Evolutionary conservation across 2,113 vertebrate genomes (phyloP).

Genomic region (Nasalis larvatus): DNA sequence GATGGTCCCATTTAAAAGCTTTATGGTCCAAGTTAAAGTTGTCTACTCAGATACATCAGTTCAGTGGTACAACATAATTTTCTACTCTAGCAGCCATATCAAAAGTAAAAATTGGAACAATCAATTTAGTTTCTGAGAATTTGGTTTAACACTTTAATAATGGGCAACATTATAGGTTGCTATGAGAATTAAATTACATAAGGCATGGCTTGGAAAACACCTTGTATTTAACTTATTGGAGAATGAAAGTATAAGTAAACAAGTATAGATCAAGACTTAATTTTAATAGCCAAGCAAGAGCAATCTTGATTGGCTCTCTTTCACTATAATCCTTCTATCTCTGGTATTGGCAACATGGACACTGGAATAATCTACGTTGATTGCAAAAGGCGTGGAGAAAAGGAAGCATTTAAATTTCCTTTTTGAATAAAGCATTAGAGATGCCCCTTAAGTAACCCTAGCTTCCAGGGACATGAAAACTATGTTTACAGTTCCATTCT

Average conservation of each 20-base stretch:
- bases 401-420: not conserved
- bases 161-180: not conserved
- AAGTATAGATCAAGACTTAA: not conserved
- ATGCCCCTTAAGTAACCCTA: not conserved
- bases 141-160: not conserved
- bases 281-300: not conserved
- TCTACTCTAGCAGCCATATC: not conserved
- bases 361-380: not conserved
- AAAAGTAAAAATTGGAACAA: constrained; percentile 21
- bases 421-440: not conserved
- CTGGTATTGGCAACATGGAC: not conserved
- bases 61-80: not conserved
- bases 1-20: not conserved
- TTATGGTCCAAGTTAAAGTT: not conserved
- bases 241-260: not conserved
- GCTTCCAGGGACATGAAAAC: not conserved
- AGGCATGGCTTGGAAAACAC: not conserved
- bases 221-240: not conserved
- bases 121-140: not conserved
- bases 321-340: not conserved
- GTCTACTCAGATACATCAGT: not conserved
- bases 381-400: not conserved
- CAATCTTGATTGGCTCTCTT: not conserved
- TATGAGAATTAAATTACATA: constrained; percentile 10
- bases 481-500: not conserved